Evolutionary conservation across 2,888 invertebrate species (phyloP), one percentile per base, ranked within the genome.

Genomic region (Oscheius myriophilus): DNA sequence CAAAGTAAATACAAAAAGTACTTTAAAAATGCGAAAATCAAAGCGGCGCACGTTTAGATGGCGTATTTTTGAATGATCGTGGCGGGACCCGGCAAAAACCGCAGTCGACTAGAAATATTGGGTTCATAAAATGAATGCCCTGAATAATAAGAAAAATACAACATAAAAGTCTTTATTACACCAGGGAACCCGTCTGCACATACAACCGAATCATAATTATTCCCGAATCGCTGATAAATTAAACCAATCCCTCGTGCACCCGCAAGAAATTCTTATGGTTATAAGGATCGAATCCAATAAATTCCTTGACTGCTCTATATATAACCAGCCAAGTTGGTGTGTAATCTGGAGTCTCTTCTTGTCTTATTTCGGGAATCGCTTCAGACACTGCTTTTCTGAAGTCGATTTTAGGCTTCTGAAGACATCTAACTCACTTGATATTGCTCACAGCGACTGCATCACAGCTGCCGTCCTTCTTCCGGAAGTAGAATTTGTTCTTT

Each of bases 261-360:
- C 64, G 67, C 26, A 78, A 58, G 54, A 78, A 78, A n/a, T 68
- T 46, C 45, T 74, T 73, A 62, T 72, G 70, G 39, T 76, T 72
- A 51, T 73, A 76, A 1, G 71, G 72, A 67, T 78, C 78, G n/a
- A 76, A 65, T 26, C 72, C 75, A 26, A 78, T 64, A 49, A 70
- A 64, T 26, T 72, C 72, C 16, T 71, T 68, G 45, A 70, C 51
- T 7, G 25, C 16, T 53, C 73, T 65, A 65, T 63, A 65, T 2
- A 75, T 26, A 9, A 53, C 39, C 23, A 61, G 61, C 61, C 61
- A 61, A 2, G 39, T n/a, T 2, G 55, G 42, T 6, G 67, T 67
- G 4, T 58, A 26, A 49, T 58, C 67, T 33, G 39, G 41, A 3
- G 51, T 39, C 41, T 58, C 52, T 21, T 26, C 51, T 21, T 57